Evolutionary conservation across 2,113 vertebrate species (phyloP), one percentile per base, ranked within the genome.

Genomic region (Tympanuchus pallidicinctus): DNA sequence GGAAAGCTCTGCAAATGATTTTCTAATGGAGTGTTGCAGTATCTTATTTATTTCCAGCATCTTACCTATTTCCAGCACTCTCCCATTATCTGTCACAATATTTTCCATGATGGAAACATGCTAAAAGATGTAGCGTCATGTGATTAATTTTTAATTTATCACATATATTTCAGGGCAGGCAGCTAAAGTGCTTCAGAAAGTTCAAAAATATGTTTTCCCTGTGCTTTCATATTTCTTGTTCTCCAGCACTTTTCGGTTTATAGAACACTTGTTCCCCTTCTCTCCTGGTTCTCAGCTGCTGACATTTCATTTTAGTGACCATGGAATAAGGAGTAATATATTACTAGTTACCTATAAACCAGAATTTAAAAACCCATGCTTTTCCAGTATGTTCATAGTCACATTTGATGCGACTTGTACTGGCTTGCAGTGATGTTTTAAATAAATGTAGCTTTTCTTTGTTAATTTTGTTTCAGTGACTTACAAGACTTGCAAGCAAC

Each of bases 31-130:
- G 30, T n/a, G 10, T 81, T 48, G 32, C 70, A 30, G 10, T 34
- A 65, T 67, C 83, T 88, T 78, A 94, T 66, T 70, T 84, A 14
- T 76, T 90, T 64, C 32, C 73, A n/a, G 15, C 28, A 57, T 60
- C 88, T 86, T 78, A 93, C 72, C 77, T 88, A 14, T 75, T 90
- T 93, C 72, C 66, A 92, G 57, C n/a, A 77, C 56, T 81, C 71
- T 74, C 30, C 30, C 34, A 42, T 78, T 89, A 88, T 40, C 86
- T 92, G 80, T 86, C 76, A 91, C 52, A 81, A 77, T 74, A 78
- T 69, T 78, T 82, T 81, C 36, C 42, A 8, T 65, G 25, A 78
- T 72, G 73, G 83, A n/a, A 78, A 65, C 18, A 15, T 42, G 61
- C 88, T 88, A 88, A 75, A 34, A 75, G 32, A 88, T 72, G 52